Evolutionary conservation across 2,797 vertebrate species (phyloP).

Genomic region (Enteromius viviparus): DNA sequence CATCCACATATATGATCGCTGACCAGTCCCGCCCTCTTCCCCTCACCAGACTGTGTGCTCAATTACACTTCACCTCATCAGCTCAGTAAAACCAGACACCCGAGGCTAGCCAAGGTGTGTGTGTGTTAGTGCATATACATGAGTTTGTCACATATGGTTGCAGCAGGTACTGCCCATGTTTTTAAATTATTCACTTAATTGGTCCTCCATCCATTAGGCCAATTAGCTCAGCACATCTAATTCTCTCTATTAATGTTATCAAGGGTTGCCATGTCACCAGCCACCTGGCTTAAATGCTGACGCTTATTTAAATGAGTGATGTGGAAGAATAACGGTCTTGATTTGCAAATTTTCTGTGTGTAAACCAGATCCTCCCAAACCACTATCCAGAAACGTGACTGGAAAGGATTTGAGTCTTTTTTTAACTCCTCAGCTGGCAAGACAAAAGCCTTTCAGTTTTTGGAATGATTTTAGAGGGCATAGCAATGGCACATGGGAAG

Average conservation of each 20-base stretch:
- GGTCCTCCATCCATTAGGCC: slow-evolving; percentile 65
- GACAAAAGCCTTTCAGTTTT: slow-evolving; percentile 47
- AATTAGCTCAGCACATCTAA: slow-evolving; percentile 65
- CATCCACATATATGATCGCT: slow-evolving; percentile 48
- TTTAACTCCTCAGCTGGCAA: slow-evolving; percentile 38
- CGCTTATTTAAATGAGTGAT: slow-evolving; percentile 33
- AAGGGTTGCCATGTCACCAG: slow-evolving; percentile 25
- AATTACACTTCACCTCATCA: slow-evolving; percentile 50
- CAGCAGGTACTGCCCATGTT: slow-evolving; percentile 70
- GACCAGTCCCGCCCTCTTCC: slow-evolving; percentile 49
- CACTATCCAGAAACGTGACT: slow-evolving; percentile 12
- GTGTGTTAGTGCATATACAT: slow-evolving; percentile 28
- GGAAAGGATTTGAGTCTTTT: slow-evolving; percentile 8
- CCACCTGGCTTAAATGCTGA: slow-evolving; percentile 45
- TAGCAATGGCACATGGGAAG: slow-evolving; percentile 19
- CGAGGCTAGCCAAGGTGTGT: slow-evolving; percentile 21
- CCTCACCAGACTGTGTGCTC: slow-evolving; percentile 53
- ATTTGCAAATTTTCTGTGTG: slow-evolving; percentile 13
- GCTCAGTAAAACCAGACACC: slow-evolving; percentile 49
- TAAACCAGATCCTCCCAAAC: slow-evolving; percentile 21
- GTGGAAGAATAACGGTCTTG: slow-evolving; percentile 15
- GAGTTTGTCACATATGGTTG: slow-evolving; percentile 68
- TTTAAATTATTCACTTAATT: slow-evolving; percentile 79
- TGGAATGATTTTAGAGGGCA: slow-evolving; percentile 17
- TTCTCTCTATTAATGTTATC: slow-evolving; percentile 52